phyloP scores from a whole-genome alignment of 2,888 invertebrate species.

The Ennomos quercinarius region DNA sequence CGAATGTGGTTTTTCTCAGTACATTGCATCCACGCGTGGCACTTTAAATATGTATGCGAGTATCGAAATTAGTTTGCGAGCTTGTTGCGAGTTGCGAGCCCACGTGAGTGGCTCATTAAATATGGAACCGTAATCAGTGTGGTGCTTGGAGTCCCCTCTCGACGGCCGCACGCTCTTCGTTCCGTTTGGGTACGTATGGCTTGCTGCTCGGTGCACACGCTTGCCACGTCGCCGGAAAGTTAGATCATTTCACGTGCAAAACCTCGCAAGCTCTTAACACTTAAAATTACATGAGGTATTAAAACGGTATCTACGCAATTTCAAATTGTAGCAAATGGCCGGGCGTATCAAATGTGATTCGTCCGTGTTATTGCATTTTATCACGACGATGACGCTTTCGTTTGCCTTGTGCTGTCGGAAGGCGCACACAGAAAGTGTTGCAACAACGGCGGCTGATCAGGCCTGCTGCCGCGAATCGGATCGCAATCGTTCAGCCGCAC shows the following conservation, averaged over 20 bases:
- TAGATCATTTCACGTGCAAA: conserved; percentile 22
- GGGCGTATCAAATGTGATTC: conserved; percentile 46
- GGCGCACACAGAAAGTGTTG: conserved; percentile 68
- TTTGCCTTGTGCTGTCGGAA: conserved; percentile 63
- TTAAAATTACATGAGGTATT: conserved; percentile 25
- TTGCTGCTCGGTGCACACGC: conserved; percentile 36
- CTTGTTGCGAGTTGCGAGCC: conserved; percentile 60
- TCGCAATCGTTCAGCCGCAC: conserved; percentile 79
- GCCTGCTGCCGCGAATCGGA: conserved; percentile 73
- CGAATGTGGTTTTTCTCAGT: conserved; percentile 33
- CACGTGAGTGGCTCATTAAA: conserved; percentile 80
- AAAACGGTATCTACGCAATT: conserved; percentile 35
- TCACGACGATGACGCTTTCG: conserved; percentile 58
- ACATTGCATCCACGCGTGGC: conserved; percentile 27
- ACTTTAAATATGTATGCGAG: conserved; percentile 65
- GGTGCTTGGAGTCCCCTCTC: conserved; percentile 68
- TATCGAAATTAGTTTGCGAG: conserved; percentile 79
- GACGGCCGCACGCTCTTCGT: conserved; percentile 58
- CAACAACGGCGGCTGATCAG: conserved; percentile 49
- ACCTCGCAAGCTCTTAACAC: conserved; percentile 11
- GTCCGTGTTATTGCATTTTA: conserved; percentile 45
- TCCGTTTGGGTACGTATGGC: conserved; percentile 53
- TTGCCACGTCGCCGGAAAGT: conserved; percentile 22
- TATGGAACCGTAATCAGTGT: conserved; percentile 81
- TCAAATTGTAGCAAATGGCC: conserved; percentile 42